Evolutionary conservation across 2,797 vertebrate genomes (phyloP).

Genomic region (Pantherophis vulpinus): DNA sequence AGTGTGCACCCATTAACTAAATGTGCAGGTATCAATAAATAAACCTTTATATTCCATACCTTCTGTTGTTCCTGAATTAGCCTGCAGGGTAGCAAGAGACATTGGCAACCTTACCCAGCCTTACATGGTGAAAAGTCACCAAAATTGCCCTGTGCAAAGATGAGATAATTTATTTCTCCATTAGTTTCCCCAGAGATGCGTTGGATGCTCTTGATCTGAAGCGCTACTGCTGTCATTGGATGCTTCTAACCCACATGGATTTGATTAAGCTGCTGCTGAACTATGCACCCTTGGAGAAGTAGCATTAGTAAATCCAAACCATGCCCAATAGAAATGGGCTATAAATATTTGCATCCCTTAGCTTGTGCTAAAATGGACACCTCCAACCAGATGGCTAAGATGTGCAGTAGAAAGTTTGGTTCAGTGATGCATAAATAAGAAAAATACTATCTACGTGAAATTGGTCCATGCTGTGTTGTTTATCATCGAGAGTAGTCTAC

Average conservation of each 20-base stretch:
- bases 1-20: not conserved
- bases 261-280: conserved; percentile 92
- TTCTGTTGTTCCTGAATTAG: too few species aligned
- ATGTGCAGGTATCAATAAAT: too few species aligned
- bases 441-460: not conserved
- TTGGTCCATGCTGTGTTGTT: too few species aligned
- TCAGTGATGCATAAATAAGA: not conserved
- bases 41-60: too few species aligned
- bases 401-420: not conserved
- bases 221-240: conserved; percentile 90
- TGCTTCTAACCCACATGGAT: conserved; percentile 91
- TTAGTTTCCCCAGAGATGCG: conserved; percentile 77
- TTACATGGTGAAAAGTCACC: not conserved
- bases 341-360: not conserved
- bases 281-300: conserved; percentile 88
- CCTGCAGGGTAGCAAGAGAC: not conserved
- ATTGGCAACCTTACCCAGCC: not conserved
- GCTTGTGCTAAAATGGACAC: not conserved
- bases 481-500: not conserved
- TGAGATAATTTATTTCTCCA: not conserved
- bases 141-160: not conserved
- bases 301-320: conserved; percentile 7
- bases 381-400: not conserved
- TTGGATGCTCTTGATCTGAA: conserved; percentile 86
- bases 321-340: not conserved